Evolutionary conservation across 2,113 vertebrate genomes (phyloP), one percentile per base, ranked within the genome.

Genomic region (Holacanthus passer): DNA sequence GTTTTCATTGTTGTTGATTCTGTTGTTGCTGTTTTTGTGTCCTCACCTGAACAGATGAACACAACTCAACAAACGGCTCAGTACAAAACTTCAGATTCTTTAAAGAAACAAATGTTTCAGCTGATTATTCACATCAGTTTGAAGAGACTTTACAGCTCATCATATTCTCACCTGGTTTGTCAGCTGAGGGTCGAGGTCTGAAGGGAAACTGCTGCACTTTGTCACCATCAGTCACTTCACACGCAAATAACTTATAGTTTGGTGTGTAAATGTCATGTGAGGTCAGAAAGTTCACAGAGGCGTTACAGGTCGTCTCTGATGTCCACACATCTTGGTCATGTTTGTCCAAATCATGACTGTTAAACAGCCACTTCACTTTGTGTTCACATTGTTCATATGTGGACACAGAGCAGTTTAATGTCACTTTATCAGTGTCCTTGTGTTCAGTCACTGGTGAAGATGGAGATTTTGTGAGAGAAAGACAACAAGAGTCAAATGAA

Each of bases 291-390:
- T 14, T 39, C 35, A 82, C 32, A 37, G 29, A 17, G 24, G 37
- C n/a, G 5, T 2, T 31, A 47, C 72, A 81, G 55, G 0, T 0
- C 29, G 66, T 67, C 19, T 55, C n/a, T 27, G 72, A 47, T 31
- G 43, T 70, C 3, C 3, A 70, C 4, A 60, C 0, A 3, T 59
- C 20, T 39, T 2, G 3, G 20, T 32, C 0, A 9, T 45, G 1
- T 63, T 16, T 7, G 5, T 29, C 24, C 27, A 24, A 13, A 4
- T 66, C 27, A 56, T 2, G 1, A 14, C 35, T 20, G 1, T 70
- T 0, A 72, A 14, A 60, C 29, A 73, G 2, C 81, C 85, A 81
- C 67, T 64, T 4, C 48, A 66, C 66, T 47, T 7, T 31, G 58
- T 31, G 16, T 58, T 0, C 3, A 16, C 73, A 77, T 0, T 0